A percentile compares a stretch with the other conserved stretches of the same genome.
Conservation (phyloP, 2,888 invertebrate species). For the Cotesia congregata region DNA sequence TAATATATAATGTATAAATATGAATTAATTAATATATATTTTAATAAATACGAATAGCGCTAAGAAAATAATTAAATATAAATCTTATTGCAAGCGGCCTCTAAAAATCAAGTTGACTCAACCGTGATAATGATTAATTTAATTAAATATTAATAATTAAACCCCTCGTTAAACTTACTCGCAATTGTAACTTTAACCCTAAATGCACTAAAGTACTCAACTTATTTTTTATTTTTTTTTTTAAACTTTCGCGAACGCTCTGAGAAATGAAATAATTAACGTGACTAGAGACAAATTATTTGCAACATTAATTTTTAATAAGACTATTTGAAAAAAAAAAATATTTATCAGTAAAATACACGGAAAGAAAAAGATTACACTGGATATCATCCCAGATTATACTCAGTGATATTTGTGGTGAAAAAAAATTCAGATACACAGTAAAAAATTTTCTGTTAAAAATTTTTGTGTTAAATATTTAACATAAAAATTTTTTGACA, state of each 20-base stretch:
- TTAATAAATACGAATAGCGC: slow-evolving; percentile 10
- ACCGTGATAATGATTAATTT: slow-evolving; percentile 20
- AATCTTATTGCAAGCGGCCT: slow-evolving; percentile 18
- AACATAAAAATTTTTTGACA: too few relatives aligned
- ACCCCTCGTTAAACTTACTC: neutral
- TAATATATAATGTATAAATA: neutral
- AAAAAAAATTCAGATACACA: too few relatives aligned
- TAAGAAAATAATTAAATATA: slow-evolving; percentile 20
- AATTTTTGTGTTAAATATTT: too few relatives aligned
- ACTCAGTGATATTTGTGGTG: too few relatives aligned
- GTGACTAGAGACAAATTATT: slow-evolving; percentile 39
- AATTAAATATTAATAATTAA: neutral
- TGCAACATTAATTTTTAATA: slow-evolving; percentile 17
- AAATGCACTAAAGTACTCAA: slow-evolving; percentile 30
- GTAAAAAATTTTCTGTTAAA: too few relatives aligned
- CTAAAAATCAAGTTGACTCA: slow-evolving; percentile 35
- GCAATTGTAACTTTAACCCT: slow-evolving; percentile 14
- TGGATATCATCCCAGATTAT: too few relatives aligned
- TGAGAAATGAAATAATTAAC: slow-evolving; percentile 34
- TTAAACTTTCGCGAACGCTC: slow-evolving; percentile 7
- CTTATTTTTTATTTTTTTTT: neutral
- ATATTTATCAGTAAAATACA: neutral
- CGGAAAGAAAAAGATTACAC: too few relatives aligned
- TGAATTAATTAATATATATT: neutral
- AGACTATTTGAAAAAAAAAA: slow-evolving; percentile 3